Base-by-base conservation (phyloP, 2,888 invertebrate genomes). In the Brachycybe producta region DNA sequence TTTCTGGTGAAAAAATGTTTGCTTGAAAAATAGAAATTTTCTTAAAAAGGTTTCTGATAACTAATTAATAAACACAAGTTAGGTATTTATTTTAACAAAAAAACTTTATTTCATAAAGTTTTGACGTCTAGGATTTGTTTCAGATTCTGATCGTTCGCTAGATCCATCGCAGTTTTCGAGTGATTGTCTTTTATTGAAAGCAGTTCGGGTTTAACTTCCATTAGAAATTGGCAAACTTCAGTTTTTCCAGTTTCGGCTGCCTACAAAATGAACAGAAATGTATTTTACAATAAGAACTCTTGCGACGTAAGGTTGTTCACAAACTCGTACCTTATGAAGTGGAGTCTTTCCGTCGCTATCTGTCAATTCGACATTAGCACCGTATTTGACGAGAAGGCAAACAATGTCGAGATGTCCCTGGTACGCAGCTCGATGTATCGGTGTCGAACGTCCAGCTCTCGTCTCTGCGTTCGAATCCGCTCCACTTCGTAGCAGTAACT, bases 271-370 rank as follows among this genome's bases (percentile, higher is more conserved):
- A 46, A 36, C 38, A 36, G 5, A 36, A n/a, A 36, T 17, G 15
- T 15, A 36, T 19, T 17, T 36, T 36, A 36, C 5, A 46, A n/a
- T n/a, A n/a, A n/a, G 7, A 15, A 7, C 38, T 7, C 17, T 8
- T 38, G 7, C 38, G 15, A 7, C 11, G 38, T 13, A 17, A 38
- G 32, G 24, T 59, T 74, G 70, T 15, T 73, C 71, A 19, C 7
- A 46, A 51, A 21, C 26, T 27, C 21, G 34, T 49, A 84, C 84
- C 65, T 86, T 79, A 66, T 90, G 87, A 21, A 90, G 71, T 23
- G 79, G 77, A 28, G 81, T 85, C 65, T 81, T 80, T 0, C 85
- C 85, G 70, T 90, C 88, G 44, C 73, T 72, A 66, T 91, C 91
- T 65, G 75, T 73, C 23, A 78, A 60, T 55, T 71, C 65, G 3